A percentile compares a stretch with the other conserved stretches of the same genome.
phyloP scores from a whole-genome alignment of 2,113 vertebrate genomes.

The Scortum barcoo region DNA sequence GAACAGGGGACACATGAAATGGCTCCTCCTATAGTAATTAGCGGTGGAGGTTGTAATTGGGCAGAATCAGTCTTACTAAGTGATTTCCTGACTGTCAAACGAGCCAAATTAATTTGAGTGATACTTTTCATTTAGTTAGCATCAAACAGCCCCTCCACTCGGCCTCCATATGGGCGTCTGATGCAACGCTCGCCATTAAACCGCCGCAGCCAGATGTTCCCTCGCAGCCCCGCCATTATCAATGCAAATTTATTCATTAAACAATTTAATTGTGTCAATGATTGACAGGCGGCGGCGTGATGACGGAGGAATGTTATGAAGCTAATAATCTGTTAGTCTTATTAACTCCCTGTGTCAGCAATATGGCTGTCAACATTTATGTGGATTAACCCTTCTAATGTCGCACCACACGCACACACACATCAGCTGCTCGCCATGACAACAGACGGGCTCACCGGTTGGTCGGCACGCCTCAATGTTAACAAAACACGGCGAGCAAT shows the following conservation, averaged over 20 bases:
- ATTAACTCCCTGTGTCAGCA: slow-evolving; percentile 82
- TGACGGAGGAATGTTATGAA: slow-evolving; percentile 81
- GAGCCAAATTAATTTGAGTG: slow-evolving; percentile 83
- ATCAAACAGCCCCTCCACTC: slow-evolving; percentile 82
- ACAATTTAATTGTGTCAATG: slow-evolving; percentile 86
- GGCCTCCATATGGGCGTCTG: slow-evolving; percentile 85
- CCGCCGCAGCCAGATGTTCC: slow-evolving; percentile 84
- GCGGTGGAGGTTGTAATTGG: slow-evolving; percentile 75
- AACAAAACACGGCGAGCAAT: background rate
- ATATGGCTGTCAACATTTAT: slow-evolving; percentile 81
- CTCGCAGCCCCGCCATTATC: slow-evolving; percentile 76
- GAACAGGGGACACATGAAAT: slow-evolving; percentile 3
- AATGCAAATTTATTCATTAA: slow-evolving; percentile 90
- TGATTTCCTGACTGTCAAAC: slow-evolving; percentile 85
- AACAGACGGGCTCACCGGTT: slow-evolving; percentile 53
- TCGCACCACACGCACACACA: slow-evolving; percentile 21
- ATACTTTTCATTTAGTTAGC: slow-evolving; percentile 86
- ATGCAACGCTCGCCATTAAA: slow-evolving; percentile 80
- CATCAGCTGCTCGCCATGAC: slow-evolving; percentile 56
- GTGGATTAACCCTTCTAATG: slow-evolving; percentile 84
- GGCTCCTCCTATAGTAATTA: slow-evolving; percentile 81
- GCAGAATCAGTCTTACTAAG: slow-evolving; percentile 82
- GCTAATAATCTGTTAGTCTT: slow-evolving; percentile 86
- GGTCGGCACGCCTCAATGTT: slow-evolving; percentile 33
- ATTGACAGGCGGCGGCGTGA: slow-evolving; percentile 83